Percentiles rank a stretch among this genome's conserved stretches.
Evolutionary conservation across 1,140 invertebrate genomes (phyloP).

Genomic region (Dinoponera quadriceps): DNA sequence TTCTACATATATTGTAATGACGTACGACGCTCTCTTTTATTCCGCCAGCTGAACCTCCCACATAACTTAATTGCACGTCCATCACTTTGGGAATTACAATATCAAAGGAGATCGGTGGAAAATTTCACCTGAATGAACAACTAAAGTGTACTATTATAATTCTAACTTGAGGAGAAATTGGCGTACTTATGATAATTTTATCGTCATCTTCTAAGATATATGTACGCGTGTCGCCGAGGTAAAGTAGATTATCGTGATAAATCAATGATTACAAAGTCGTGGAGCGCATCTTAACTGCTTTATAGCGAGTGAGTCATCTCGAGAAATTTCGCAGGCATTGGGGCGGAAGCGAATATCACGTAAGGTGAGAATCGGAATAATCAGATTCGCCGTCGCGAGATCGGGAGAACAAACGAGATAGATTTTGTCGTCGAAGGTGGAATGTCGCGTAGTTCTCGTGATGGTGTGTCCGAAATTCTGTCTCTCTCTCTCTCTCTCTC

Average conservation of each 20-base stretch:
- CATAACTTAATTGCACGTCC: too few relatives aligned
- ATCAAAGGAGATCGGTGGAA: too few relatives aligned
- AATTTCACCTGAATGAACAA: too few relatives aligned
- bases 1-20: too few relatives aligned
- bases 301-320: not conserved
- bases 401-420: conserved; percentile 43
- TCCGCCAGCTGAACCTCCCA: too few relatives aligned
- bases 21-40: too few relatives aligned
- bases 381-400: conserved; percentile 37
- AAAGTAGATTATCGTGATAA: not conserved
- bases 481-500: too few relatives aligned
- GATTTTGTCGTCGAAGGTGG: conserved; percentile 44
- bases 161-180: too few relatives aligned
- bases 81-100: too few relatives aligned
- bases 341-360: conserved; percentile 1
- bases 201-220: too few relatives aligned
- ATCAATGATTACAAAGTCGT: not conserved
- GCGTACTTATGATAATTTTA: too few relatives aligned
- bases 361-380: conserved; percentile 39
- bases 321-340: not conserved
- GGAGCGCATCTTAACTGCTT: not conserved
- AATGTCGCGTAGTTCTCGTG: conserved; percentile 14
- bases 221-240: not conserved
- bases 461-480: conserved; percentile 15
- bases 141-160: too few relatives aligned